Base-by-base conservation (phyloP, 1,140 invertebrate species). In the Drosophila navojoa region DNA sequence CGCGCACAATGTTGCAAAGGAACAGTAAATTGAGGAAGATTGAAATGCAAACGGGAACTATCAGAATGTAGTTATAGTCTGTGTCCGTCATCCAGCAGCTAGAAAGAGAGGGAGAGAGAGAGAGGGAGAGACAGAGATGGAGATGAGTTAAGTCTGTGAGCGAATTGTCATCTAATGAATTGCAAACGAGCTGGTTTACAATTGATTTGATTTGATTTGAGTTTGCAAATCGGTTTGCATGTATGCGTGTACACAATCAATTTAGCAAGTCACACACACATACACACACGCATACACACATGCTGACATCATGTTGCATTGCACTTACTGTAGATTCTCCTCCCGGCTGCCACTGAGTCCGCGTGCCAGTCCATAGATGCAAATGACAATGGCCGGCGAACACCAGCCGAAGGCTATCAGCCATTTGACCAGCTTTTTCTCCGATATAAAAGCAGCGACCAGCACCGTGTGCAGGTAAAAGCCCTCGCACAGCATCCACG, bases 401-500 rank as follows among this genome's bases (percentile, higher is more conserved):
- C 95, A 94, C 98, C 98, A 99, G 47, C 98, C 98, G 32, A 97
- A 94, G 16, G 94, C 92, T 90, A 96, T 96, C 85, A 98, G 95
- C 92, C 95, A 96, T 76, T 95, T 95, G 35, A 98, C 93, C 19
- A 99, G 94, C 68, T 95, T 95, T 59, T 96, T 95, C 92, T 98
- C 97, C 5, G 96, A 96, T 16, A 97, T 96, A 92, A 99, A 99
- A 1, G 98, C 96, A 52, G 96, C 95, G 1, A 98, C 97, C 0
- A 99, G 95, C 47, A 99, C 94, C 0, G 98, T 98, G 92, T 98
- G 98, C 44, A 99, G 93, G 92, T 99, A 99, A 52, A 99, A 94
- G 0, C 98, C 98, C 92, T 98, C 97, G 91, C 97, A 97, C 63
- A 98, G 94, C 96, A 97, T 98, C 98, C 98, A 99, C 66, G 97